Conservation (phyloP, 2,888 invertebrate genomes). For the Cremastinae sp. region DNA sequence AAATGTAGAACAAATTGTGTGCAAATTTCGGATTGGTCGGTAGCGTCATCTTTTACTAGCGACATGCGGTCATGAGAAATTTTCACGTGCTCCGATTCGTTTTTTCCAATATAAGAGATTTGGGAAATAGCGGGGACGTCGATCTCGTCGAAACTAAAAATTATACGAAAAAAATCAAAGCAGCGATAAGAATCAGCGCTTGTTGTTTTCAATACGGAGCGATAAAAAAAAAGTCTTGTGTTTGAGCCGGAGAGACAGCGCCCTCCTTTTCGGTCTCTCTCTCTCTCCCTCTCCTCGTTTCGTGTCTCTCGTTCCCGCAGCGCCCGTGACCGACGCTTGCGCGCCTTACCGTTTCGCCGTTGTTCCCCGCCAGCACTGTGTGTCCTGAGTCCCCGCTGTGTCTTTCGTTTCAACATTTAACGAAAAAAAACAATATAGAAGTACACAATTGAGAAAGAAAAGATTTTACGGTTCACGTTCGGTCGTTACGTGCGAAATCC, state of each 20-base stretch:
- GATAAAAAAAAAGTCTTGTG: not conserved
- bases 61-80: not conserved
- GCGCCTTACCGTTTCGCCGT: constrained; percentile 65
- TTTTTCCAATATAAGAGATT: not conserved
- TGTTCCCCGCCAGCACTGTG: constrained; percentile 47
- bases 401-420: constrained; percentile 32
- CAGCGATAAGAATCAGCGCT: not conserved
- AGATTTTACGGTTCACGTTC: not conserved
- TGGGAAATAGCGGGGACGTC: not conserved
- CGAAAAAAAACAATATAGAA: constrained; percentile 31
- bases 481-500: not conserved
- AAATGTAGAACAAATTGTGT: not conserved
- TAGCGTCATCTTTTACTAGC: not conserved
- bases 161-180: not conserved
- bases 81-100: not conserved
- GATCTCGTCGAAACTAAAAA: not conserved
- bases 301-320: constrained; percentile 37
- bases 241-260: constrained; percentile 36
- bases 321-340: constrained; percentile 74
- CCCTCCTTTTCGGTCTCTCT: constrained; percentile 20
- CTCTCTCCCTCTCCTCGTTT: constrained; percentile 3
- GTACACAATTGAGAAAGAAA: not conserved
- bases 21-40: not conserved
- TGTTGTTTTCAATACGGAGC: too few species aligned
- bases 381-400: constrained; percentile 37